A percentile compares a stretch with the other conserved stretches of the same genome.
phyloP scores from a whole-genome alignment of 2,797 vertebrate genomes.

The Neopelma chrysocephalum region DNA sequence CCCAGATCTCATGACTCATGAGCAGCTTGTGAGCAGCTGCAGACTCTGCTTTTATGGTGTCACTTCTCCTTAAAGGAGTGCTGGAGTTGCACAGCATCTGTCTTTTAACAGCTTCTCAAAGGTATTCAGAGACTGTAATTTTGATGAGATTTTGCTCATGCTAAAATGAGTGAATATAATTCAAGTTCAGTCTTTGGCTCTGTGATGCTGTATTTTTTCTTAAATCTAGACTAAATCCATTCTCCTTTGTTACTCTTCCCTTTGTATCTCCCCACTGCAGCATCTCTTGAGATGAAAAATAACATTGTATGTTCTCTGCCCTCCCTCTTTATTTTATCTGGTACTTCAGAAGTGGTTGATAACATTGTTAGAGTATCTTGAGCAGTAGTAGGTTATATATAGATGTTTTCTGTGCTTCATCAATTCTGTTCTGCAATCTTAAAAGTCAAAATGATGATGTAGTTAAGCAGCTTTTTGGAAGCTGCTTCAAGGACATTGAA shows the following conservation, averaged over 20 bases:
- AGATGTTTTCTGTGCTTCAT: background rate
- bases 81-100: background rate
- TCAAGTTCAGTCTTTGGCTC: background rate
- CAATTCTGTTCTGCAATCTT: background rate
- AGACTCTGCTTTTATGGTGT: constrained; percentile 28
- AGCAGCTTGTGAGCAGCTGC: constrained; percentile 13
- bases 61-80: background rate
- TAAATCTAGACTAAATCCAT: background rate
- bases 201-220: background rate
- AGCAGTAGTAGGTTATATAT: background rate
- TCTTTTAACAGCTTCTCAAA: background rate
- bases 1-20: constrained; percentile 44
- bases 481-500: background rate
- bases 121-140: background rate
- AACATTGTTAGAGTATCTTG: background rate
- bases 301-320: background rate
- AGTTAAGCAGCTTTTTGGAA: constrained; percentile 8
- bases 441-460: background rate
- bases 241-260: background rate
- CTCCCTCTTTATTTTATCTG: background rate
- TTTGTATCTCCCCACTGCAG: background rate
- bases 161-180: background rate
- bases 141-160: background rate
- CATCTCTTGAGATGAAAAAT: background rate
- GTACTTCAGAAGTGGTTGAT: background rate